Evolutionary conservation across 2,888 invertebrate genomes (phyloP), one percentile per base, ranked within the genome.

Genomic region (Scaptomyza cyrtandrae): DNA sequence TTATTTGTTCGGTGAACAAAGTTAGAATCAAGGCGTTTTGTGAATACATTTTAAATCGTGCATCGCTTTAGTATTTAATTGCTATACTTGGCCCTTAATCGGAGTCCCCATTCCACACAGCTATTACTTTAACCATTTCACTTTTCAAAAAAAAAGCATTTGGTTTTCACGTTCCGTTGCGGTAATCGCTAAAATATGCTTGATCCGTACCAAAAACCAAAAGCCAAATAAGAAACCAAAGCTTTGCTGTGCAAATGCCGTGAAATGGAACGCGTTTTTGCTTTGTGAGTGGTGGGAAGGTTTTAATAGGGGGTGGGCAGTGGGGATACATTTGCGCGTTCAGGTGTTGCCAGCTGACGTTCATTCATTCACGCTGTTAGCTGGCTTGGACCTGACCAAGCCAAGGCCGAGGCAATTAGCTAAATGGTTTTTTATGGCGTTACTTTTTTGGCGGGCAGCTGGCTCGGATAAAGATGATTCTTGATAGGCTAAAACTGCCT

Each of bases 341-440:
- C 78, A 74, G 78, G 75, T 75, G 76, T 66, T 59, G 78, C 60
- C 73, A 56, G 53, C 46, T 69, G 61, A 55, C 48, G 49, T 46
- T 43, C 35, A 41, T 5, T 49, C 33, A 33, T 46, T 35, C 49
- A 16, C 49, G 35, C 33, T 49, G 16, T 49, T 49, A 10, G 49
- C 49, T 49, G 43, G 19, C 10, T 19, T 19, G 13, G 29, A 6
- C 35, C 19, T 64, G 63, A 74, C 73, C 66, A 49, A n/a, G 37
- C 41, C 52, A 24, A 43, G 50, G 49, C n/a, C 52, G 59, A 67
- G 71, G 71, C 83, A 83, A 83, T 83, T 83, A 83, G 86, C 88
- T 80, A 88, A 83, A 83, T 83, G 88, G 69, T 75, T 83, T 83
- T 83, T 88, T 67, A 74, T 75, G 65, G 78, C 45, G 49, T 39